Evolutionary conservation across 2,888 invertebrate genomes (phyloP), one percentile per base, ranked within the genome.

Genomic region (Folsomia manolachei): DNA sequence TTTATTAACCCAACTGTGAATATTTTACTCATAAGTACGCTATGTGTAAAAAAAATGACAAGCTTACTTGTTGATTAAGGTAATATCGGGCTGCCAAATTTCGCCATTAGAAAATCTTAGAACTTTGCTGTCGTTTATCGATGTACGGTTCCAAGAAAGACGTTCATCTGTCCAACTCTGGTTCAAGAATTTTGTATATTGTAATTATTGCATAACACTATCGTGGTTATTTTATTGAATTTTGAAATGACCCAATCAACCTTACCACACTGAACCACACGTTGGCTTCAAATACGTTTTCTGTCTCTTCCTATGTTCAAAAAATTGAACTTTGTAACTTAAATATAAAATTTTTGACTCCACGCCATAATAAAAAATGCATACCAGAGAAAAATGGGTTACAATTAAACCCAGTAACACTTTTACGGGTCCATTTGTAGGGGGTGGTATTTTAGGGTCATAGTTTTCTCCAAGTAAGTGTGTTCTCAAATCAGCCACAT

Each of bases 121-220:
- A 60, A 83, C 83, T 69, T 91, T 85, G 67, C 91, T 85, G 27
- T 88, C 89, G 79, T 88, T 90, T 78, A 90, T 91, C 24, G 88
- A 87, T 1, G 85, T 84, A 0, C 87, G 83, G 82, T 91, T 89
- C 93, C 93, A 93, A 67, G 86, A 85, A 2, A 92, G 84, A 71
- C 91, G 89, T n/a, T 88, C 87, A 82, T 93, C 93, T 60, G 83
- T 83, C 93, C 93, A 93, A n/a, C 82, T 82, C 93, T 93, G 83
- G 14, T 26, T 39, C 39, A 39, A 39, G 39, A 9, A 4, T n/a
- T 62, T 4, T 39, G 39, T 14, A 39, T 39, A 39, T n/a, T n/a
- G n/a, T n/a, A n/a, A n/a, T n/a, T n/a, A n/a, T n/a, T n/a, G n/a
- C n/a, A n/a, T n/a, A n/a, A n/a, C n/a, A n/a, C n/a, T n/a, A n/a